Conservation (phyloP, 2,113 vertebrate species). For the Anguilla japonica region DNA sequence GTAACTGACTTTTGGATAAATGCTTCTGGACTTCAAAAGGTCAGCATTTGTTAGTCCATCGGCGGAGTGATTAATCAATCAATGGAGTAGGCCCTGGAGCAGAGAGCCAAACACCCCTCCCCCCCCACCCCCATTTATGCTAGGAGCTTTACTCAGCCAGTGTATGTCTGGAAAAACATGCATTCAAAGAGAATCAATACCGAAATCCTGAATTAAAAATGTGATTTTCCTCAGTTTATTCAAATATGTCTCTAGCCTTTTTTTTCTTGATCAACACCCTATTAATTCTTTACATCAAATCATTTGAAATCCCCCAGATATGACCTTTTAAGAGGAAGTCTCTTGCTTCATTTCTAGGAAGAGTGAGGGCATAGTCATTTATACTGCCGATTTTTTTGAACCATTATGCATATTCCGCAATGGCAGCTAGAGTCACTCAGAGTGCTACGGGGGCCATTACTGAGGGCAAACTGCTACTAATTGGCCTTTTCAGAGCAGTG, state of each 20-base stretch:
- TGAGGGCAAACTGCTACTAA: slow-evolving; percentile 43
- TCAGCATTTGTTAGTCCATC: slow-evolving; percentile 98
- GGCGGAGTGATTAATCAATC: slow-evolving; percentile 96
- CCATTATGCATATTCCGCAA: slow-evolving; percentile 50
- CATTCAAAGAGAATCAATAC: slow-evolving; percentile 3
- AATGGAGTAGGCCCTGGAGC: slow-evolving; percentile 77
- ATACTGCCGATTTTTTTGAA: slow-evolving; percentile 31
- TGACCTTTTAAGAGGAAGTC: slow-evolving; percentile 25
- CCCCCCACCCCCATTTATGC: slow-evolving; percentile 15
- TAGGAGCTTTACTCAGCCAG: neutral
- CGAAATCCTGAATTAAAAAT: slow-evolving; percentile 33
- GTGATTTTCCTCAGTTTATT: slow-evolving; percentile 29
- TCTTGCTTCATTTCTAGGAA: slow-evolving; percentile 13
- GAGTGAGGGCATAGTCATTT: slow-evolving; percentile 30
- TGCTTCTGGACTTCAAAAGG: slow-evolving; percentile 82
- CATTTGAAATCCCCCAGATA: neutral
- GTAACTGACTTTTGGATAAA: slow-evolving; percentile 83
- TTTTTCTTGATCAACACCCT: neutral
- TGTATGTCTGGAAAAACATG: neutral
- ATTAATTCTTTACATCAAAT: slow-evolving; percentile 34
- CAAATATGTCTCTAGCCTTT: slow-evolving; percentile 41
- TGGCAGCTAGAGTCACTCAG: slow-evolving; percentile 31
- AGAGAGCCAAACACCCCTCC: slow-evolving; percentile 37
- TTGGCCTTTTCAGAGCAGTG: slow-evolving; percentile 35
- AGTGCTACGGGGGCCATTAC: slow-evolving; percentile 37